Evolutionary conservation across 2,113 vertebrate species (phyloP).

Genomic region (Bolborhynchus lineola): DNA sequence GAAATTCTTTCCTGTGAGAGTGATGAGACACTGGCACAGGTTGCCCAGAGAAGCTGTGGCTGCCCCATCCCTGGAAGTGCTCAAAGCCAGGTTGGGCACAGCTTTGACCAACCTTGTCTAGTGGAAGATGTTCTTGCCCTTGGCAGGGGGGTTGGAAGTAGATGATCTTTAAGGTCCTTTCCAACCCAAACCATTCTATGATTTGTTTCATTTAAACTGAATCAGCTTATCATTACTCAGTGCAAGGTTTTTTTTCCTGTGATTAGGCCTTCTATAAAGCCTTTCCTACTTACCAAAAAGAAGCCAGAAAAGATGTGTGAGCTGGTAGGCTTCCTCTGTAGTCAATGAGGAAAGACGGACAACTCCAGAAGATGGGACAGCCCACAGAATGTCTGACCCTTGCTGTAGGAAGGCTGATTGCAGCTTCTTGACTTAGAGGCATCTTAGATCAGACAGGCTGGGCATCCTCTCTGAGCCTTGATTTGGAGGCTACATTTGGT

Average conservation of each 20-base stretch:
- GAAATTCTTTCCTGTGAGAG: neutral
- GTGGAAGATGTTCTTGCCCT: neutral
- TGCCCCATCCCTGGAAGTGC: neutral
- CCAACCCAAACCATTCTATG: neutral
- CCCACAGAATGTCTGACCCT: neutral
- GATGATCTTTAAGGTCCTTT: neutral
- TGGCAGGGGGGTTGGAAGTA: neutral
- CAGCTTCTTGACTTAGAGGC: neutral
- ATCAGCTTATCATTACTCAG: neutral
- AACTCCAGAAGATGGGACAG: neutral
- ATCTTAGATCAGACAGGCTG: neutral
- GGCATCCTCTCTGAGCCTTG: neutral
- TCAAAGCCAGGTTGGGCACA: neutral
- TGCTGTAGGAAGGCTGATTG: rapidly evolving
- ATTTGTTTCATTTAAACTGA: neutral
- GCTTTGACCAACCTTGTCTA: neutral
- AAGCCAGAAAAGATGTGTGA: neutral
- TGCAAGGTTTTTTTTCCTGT: neutral
- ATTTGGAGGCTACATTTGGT: neutral
- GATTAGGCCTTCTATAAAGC: neutral
- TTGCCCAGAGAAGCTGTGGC: neutral
- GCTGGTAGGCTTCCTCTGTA: neutral
- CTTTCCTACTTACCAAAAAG: neutral
- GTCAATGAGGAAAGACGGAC: neutral
- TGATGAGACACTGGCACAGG: neutral